Conservation (phyloP, 1,140 invertebrate genomes). For the Cotesia typhae region DNA sequence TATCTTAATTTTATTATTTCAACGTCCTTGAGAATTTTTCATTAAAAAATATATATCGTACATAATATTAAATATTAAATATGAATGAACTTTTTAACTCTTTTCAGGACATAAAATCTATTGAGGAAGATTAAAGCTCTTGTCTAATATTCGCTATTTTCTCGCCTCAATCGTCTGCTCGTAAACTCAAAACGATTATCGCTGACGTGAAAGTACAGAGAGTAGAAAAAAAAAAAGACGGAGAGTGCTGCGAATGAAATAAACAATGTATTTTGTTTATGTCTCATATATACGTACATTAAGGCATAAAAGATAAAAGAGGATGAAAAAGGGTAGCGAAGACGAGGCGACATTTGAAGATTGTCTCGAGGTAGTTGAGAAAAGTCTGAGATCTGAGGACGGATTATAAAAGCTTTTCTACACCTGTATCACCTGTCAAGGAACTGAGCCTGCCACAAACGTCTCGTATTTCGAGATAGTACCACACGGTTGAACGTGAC, state of each 20-base stretch:
- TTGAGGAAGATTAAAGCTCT: conserved; percentile 17
- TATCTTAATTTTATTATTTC: no score
- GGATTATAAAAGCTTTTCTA: conserved; percentile 14
- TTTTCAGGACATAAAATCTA: conserved; percentile 16
- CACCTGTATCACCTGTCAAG: conserved; percentile 19
- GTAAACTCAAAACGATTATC: conserved; percentile 22
- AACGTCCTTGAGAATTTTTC: no score
- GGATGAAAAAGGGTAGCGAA: background rate
- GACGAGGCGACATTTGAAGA: background rate
- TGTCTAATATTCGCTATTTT: conserved; percentile 7
- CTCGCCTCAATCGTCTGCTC: conserved; percentile 13
- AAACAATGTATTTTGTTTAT: background rate
- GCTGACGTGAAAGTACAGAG: conserved; percentile 3
- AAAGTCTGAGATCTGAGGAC: conserved; percentile 4
- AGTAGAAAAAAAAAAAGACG: background rate
- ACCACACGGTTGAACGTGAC: conserved; percentile 1
- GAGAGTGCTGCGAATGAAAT: background rate
- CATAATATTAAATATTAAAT: no score
- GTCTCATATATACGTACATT: background rate
- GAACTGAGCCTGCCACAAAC: background rate
- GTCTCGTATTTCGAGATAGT: conserved; percentile 6
- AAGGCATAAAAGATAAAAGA: background rate
- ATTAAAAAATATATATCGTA: no score
- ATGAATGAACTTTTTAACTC: background rate
- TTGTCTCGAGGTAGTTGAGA: conserved; percentile 6